Base-by-base conservation (phyloP, 2,113 vertebrate species). In the Dissostichus mawsoni region DNA sequence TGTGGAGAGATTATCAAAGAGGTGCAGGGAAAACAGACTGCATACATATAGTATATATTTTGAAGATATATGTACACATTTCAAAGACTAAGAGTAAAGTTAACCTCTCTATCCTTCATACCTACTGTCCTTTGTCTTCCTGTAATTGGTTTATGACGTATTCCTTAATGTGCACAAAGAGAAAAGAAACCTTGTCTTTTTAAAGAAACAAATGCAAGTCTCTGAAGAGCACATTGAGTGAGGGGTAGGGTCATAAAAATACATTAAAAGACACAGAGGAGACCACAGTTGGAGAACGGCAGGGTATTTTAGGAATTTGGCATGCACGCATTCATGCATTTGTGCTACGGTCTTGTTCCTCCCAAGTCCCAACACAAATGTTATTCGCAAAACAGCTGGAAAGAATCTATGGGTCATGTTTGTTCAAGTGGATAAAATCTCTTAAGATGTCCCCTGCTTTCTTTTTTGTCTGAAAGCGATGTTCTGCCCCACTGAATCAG, bases 131-230 rank as follows among this genome's bases (percentile, higher is more conserved):
- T 87, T 84, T 82, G 65, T 79, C 66, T 78, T 57, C 45, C 44
- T 36, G 57, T 84, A 89, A 88, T 85, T 84, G 82, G 59, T 75
- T 86, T 86, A 70, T 85, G 56, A 80, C 78, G 76, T 89, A 86
- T 20, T 23, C 45, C 48, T 65, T 78, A 85, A 74, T 82, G 78
- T 82, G 75, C 75, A 52, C 63, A 29, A 48, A 71, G 78, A 59
- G 81, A 74, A 72, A 75, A 52, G 51, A 72, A 84, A 72, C 50
- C 58, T 69, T 79, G 11, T 41, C 63, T 61, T 90, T 83, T 89
- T 56, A 77, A 68, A 78, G 78, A 72, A 74, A 84, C 71, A 88
- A 87, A 87, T 73, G 25, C 52, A 71, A 51, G 71, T 87, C 87
- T 76, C 84, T 33, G 52, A 79, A 76, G 86, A 87, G 78, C 55